Evolutionary conservation across 2,888 invertebrate genomes (phyloP).

Genomic region (Achlya flavicornis): DNA sequence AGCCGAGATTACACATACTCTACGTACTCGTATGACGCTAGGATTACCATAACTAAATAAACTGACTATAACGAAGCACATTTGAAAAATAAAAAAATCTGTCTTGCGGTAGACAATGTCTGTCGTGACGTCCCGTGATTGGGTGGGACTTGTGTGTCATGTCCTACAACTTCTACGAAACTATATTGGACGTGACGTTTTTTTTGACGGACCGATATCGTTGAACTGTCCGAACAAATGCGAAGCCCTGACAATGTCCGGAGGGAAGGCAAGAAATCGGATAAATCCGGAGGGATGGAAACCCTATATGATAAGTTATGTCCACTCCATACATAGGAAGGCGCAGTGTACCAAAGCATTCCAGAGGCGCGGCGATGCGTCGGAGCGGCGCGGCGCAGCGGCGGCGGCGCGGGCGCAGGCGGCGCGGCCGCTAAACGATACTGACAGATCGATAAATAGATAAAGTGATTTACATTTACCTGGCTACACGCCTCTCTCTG

Average conservation of each 20-base stretch:
- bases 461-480: constrained; percentile 9
- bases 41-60: background rate
- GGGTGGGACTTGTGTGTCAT: no score
- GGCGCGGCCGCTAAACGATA: constrained; percentile 4
- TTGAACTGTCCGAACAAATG: background rate
- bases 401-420: background rate
- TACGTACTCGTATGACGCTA: background rate
- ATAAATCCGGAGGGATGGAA: background rate
- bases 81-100: background rate
- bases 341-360: background rate
- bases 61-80: background rate
- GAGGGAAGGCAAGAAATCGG: background rate
- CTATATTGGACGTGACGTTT: no score
- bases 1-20: background rate
- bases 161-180: no score
- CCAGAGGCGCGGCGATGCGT: constrained; percentile 1
- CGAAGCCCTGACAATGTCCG: background rate
- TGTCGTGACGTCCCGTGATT: no score
- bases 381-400: background rate
- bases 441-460: constrained; percentile 8
- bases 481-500: constrained; percentile 9
- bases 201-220: background rate
- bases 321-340: constrained; percentile 1
- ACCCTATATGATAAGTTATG: constrained; percentile 2
- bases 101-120: no score